These are phyloP conservation scores for Hemiprocne comata DNA, from an alignment of 2,113 vertebrate species.

Conservation along the genomic window DNA sequence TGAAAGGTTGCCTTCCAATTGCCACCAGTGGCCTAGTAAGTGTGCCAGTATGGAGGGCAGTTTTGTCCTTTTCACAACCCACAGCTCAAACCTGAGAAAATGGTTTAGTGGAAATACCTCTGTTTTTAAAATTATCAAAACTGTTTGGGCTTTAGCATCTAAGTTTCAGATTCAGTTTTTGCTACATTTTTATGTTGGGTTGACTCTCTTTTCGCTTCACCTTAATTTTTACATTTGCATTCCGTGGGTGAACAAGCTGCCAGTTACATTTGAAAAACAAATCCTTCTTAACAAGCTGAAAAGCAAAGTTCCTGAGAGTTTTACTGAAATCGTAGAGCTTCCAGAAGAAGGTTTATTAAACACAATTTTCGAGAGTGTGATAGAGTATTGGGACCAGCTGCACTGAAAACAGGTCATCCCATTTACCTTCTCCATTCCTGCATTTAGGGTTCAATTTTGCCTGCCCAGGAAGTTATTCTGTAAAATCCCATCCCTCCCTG, in stretches of 20 bases:
- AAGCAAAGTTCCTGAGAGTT: background rate
- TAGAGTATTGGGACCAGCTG: background rate
- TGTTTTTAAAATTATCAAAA: background rate
- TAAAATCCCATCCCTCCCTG: background rate
- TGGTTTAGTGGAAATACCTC: background rate
- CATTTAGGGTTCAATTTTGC: background rate
- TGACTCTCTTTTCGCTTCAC: background rate
- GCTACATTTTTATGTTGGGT: background rate
- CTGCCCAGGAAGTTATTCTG: background rate
- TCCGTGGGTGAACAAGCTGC: background rate
- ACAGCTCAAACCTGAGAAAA: background rate
- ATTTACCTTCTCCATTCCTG: background rate
- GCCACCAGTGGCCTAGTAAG: background rate
- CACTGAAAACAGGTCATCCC: background rate
- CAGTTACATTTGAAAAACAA: background rate
- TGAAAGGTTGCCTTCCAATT: background rate
- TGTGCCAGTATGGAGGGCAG: background rate
- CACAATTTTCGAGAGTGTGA: background rate
- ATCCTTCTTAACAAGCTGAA: background rate
- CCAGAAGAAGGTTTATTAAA: background rate
- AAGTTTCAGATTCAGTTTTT: background rate
- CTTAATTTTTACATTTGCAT: background rate
- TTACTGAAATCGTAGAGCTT: background rate
- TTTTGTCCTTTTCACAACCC: background rate
- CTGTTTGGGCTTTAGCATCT: background rate